Base-by-base conservation (phyloP, 2,888 invertebrate genomes). In the Drosophila hawaiiensis region DNA sequence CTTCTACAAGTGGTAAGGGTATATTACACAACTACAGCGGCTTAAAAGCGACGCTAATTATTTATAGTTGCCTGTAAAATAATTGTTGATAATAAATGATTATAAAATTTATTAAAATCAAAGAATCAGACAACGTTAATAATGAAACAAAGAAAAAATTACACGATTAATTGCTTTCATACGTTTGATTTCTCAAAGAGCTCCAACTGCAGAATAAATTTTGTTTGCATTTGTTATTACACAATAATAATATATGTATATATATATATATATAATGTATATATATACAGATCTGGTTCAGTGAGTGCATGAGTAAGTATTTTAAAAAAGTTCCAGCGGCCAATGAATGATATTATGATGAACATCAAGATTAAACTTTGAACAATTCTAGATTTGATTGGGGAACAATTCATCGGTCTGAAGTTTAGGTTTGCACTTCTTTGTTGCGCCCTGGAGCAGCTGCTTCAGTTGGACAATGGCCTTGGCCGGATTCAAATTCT, bases 401-500 rank as follows among this genome's bases (percentile, higher is more conserved):
- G 7, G 25, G 28, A 94, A 94, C 56, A 96, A 92, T 53, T 95
- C 94, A 14, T 95, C 94, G 0, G 96, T 95, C 74, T 96, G 95
- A 89, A 97, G 92, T 37, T 95, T 95, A 0, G 98, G 97, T 56
- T 95, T 93, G 58, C 95, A 95, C 92, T 98, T 98, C 92, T 96
- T 95, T 0, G 95, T 95, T 69, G 97, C 94, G 59, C 98, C 98
- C 5, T 97, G 64, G 12, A 99, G 93, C 64, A 99, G 94, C 89
- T 97, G 98, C 94, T 99, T 99, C 83, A 99, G 96, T 94, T 98
- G 97, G 9, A 98, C 97, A 90, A 99, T 98, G 2, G 99, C 98
- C 89, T 95, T 95, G 10, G 98, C 99, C 14, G 99, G 99, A 94
- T 99, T 99, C 84, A 99, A 94, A 31, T 98, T 97, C 94, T 99